phyloP scores from a whole-genome alignment of 1,140 invertebrate genomes.

The Leptopilina clavipes region DNA sequence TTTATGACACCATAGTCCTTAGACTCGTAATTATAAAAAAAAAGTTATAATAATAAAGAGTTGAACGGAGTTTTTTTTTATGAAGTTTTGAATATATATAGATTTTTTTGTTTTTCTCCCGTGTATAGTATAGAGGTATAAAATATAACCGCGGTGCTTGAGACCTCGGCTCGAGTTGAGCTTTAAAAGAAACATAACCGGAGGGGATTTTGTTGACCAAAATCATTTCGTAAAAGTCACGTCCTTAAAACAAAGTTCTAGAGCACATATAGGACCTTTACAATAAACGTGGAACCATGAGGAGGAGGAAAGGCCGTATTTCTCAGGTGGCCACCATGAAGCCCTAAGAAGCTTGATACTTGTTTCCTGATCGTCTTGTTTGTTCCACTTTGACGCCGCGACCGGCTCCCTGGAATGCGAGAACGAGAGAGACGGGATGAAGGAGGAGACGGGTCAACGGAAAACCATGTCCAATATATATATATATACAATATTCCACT shows the following conservation, averaged over 20 bases:
- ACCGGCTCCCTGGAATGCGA: slow-evolving; percentile 26
- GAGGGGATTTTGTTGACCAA: slow-evolving; percentile 40
- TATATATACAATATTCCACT: neutral
- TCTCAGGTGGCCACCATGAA: slow-evolving; percentile 33
- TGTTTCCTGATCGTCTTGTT: slow-evolving; percentile 29
- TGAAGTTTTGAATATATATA: neutral
- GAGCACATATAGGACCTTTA: slow-evolving; percentile 45
- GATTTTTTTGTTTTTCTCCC: neutral
- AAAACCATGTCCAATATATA: slow-evolving; percentile 24
- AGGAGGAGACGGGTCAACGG: slow-evolving; percentile 21
- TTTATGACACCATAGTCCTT: neutral
- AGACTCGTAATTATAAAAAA: neutral
- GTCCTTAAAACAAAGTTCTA: slow-evolving; percentile 49
- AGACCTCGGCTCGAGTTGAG: neutral
- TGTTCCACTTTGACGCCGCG: slow-evolving; percentile 32
- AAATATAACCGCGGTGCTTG: neutral
- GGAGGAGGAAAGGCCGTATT: neutral
- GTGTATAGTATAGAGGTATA: neutral
- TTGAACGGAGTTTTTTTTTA: no score
- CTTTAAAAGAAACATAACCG: slow-evolving; percentile 1
- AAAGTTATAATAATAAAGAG: neutral
- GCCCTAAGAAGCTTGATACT: slow-evolving; percentile 34
- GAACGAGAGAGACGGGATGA: neutral
- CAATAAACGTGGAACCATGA: neutral
- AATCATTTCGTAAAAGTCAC: slow-evolving; percentile 53